Percentiles rank a stretch among this genome's conserved stretches.
These are phyloP conservation scores for Protophormia terraenovae DNA, from an alignment of 2,888 invertebrate species.

Conservation along the genomic window DNA sequence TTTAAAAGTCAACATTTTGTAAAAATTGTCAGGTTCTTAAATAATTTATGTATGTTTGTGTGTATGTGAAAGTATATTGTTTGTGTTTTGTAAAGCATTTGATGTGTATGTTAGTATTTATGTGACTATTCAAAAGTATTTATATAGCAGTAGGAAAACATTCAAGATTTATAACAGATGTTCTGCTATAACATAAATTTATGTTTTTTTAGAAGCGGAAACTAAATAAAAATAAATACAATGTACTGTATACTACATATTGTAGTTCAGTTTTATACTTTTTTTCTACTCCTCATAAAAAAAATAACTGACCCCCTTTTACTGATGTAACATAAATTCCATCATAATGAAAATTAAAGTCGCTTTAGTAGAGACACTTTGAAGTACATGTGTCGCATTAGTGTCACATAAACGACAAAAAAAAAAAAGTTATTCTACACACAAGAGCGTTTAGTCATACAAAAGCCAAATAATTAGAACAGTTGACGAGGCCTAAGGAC, in stretches of 20 bases:
- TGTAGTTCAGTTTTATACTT: not conserved
- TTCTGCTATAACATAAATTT: not conserved
- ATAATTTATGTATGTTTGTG: not conserved
- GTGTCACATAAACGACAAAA: not conserved
- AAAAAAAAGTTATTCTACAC: not conserved
- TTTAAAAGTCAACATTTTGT: not conserved
- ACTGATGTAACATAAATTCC: not conserved
- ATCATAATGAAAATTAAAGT: not conserved
- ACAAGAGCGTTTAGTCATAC: not conserved
- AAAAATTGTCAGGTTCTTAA: not conserved
- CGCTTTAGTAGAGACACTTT: not conserved
- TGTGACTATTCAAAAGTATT: not conserved
- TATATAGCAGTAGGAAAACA: not conserved
- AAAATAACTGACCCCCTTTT: not conserved
- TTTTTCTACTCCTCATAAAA: not conserved
- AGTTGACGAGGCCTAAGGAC: not conserved
- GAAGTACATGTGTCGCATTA: conserved; percentile 9
- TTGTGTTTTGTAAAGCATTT: not conserved
- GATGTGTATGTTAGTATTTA: not conserved
- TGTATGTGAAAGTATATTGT: not conserved
- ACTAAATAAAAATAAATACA: not conserved
- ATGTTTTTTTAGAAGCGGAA: not conserved
- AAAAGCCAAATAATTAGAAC: not conserved
- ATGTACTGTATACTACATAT: not conserved
- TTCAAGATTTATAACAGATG: not conserved